phyloP scores from a whole-genome alignment of 1,140 invertebrate species.

The Neodiprion lecontei region DNA sequence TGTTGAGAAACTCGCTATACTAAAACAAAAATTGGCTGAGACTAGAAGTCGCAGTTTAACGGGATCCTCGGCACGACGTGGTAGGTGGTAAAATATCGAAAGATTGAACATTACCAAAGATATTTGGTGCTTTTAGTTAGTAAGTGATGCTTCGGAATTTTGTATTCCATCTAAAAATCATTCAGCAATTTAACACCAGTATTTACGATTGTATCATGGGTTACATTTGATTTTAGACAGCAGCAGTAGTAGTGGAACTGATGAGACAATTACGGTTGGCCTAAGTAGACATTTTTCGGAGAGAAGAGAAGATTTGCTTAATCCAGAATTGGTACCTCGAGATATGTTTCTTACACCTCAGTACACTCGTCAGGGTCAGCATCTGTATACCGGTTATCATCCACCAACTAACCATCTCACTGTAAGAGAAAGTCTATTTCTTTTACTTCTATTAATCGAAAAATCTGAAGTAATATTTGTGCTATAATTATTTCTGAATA shows the following conservation, averaged over 20 bases:
- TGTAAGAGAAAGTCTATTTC: constrained; percentile 44
- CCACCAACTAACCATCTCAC: constrained; percentile 60
- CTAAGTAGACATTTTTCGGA: constrained; percentile 21
- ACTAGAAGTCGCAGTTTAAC: constrained; percentile 58
- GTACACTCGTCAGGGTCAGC: constrained; percentile 56
- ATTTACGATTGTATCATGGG: neutral
- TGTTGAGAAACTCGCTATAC: constrained; percentile 69
- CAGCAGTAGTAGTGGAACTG: constrained; percentile 39
- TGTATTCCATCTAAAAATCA: no score
- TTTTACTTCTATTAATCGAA: constrained; percentile 15
- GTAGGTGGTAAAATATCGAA: constrained; percentile 21
- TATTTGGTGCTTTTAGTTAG: no score
- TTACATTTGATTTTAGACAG: constrained; percentile 40
- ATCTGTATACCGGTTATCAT: constrained; percentile 62
- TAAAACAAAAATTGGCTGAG: constrained; percentile 72
- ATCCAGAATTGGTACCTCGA: constrained; percentile 45
- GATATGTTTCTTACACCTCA: constrained; percentile 62
- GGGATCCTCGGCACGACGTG: constrained; percentile 32
- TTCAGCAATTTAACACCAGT: neutral
- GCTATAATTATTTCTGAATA: constrained; percentile 22
- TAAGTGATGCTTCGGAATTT: no score
- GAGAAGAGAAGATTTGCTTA: constrained; percentile 30
- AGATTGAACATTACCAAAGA: neutral
- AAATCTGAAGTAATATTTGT: neutral
- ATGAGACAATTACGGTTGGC: constrained; percentile 20